phyloP scores from a whole-genome alignment of 2,113 vertebrate species.

The Neogobius melanostomus region DNA sequence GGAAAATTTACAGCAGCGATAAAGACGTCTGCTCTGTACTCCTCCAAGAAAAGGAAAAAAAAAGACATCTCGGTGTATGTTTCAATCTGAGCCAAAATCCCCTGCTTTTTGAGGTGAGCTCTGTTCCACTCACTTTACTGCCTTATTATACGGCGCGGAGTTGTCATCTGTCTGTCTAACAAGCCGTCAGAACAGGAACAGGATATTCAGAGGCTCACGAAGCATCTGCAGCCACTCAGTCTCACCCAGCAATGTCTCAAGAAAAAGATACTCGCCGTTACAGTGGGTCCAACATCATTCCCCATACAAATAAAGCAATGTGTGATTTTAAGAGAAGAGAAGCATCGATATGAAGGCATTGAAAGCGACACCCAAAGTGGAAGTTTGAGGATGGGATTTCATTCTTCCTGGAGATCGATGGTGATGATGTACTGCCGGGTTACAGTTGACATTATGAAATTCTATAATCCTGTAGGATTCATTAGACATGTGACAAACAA shows the following conservation, averaged over 20 bases:
- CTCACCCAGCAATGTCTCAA: slow-evolving; percentile 9
- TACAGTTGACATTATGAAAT: background rate
- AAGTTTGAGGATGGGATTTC: slow-evolving; percentile 18
- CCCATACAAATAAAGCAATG: background rate
- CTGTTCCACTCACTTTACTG: background rate
- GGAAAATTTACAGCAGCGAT: slow-evolving; percentile 5
- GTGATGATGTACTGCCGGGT: slow-evolving; percentile 25
- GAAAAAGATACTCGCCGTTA: slow-evolving; percentile 1
- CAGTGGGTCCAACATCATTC: slow-evolving; percentile 2
- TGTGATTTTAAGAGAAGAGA: background rate
- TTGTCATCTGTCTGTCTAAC: slow-evolving; percentile 9
- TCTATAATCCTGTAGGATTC: background rate
- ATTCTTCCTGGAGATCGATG: slow-evolving; percentile 57
- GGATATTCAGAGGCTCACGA: slow-evolving; percentile 16
- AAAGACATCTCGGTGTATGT: slow-evolving; percentile 6
- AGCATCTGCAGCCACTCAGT: slow-evolving; percentile 15
- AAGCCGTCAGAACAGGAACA: background rate
- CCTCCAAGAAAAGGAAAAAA: slow-evolving; percentile 1
- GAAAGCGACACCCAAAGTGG: slow-evolving; percentile 30
- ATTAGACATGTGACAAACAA: background rate
- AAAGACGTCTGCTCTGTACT: background rate
- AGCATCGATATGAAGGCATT: slow-evolving; percentile 13
- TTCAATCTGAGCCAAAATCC: slow-evolving; percentile 3
- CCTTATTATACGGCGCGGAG: background rate
- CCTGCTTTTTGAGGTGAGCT: background rate